Base-by-base conservation (phyloP, 2,113 vertebrate species). In the Megaptera novaeangliae region DNA sequence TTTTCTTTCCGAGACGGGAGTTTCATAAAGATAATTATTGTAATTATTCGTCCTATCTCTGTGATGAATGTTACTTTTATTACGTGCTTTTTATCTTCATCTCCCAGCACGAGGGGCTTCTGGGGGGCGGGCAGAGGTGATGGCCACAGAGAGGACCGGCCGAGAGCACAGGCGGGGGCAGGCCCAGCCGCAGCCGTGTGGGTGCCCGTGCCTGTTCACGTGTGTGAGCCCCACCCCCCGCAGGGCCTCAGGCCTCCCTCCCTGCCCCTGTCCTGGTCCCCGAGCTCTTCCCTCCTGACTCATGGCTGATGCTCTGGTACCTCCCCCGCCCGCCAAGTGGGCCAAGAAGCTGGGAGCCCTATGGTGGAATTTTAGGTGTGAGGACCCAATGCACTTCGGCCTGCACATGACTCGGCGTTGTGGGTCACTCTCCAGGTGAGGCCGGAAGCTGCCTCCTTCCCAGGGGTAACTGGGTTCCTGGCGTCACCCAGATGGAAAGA, bases 11-110 rank as follows among this genome's bases (percentile, higher is more conserved):
- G 10, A 97, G 95, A 94, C 25, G 25, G 92, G 94, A 78, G 88
- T 93, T 95, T 44, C 96, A 36, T 92, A 91, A 14, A 15, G 23
- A 90, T 91, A 93, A 97, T 95, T 95, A 89, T 74, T 95, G 84
- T 15, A 8, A 94, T 97, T 92, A 78, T 86, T 96, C 84, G 41
- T 94, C 83, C 92, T 78, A 21, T 95, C 87, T 97, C 95, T 46
- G 88, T 82, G 11, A 2, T 0, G 20, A 89, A 90, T 36, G 49
- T 80, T 88, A 17, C 52, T 98, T 95, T 96, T 59, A 36, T 88
- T 97, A 78, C 0, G 0, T 49, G 94, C 29, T 83, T 77, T 95
- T 92, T 75, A 41, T 93, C 96, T 97, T 52, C 2, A 0, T 81
- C 69, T 71, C 59, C 49, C 74, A 34, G 29, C 11, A 0, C 4